These are phyloP conservation scores for Somateria mollissima DNA, from an alignment of 2,797 vertebrate species.

Conservation along the genomic window DNA sequence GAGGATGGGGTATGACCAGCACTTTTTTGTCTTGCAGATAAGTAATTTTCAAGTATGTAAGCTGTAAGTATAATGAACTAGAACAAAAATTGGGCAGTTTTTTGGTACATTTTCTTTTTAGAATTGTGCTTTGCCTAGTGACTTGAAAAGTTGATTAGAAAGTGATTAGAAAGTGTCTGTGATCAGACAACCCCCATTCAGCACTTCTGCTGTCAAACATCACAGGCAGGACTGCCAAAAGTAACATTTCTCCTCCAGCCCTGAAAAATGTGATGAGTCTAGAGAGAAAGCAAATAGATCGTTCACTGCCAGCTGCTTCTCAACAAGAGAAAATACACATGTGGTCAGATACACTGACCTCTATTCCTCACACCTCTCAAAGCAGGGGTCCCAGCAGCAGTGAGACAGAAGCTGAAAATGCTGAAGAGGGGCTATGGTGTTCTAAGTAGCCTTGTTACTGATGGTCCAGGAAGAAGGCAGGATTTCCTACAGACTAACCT, in stretches of 20 bases:
- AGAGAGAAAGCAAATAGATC: not conserved
- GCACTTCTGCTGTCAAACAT: not conserved
- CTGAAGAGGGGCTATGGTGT: not conserved
- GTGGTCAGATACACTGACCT: rapidly evolving
- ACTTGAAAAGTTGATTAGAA: not conserved
- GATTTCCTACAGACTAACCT: not conserved
- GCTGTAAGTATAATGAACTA: not conserved
- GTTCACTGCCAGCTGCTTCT: not conserved
- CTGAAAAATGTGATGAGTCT: not conserved
- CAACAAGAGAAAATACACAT: rapidly evolving
- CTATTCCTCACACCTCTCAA: not conserved
- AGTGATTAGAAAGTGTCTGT: not conserved
- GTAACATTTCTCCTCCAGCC: not conserved
- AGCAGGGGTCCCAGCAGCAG: rapidly evolving
- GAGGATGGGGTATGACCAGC: not conserved
- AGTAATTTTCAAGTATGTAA: not conserved
- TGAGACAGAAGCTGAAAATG: not conserved
- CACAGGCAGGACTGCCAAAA: not conserved
- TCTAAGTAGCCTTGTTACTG: not conserved
- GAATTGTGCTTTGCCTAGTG: not conserved
- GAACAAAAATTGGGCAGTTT: not conserved
- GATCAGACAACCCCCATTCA: not conserved
- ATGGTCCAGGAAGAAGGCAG: rapidly evolving
- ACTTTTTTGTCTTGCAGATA: not conserved
- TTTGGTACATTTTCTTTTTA: not conserved